Base-by-base conservation (phyloP, 2,113 vertebrate species). In the Neolamprologus sp. region DNA sequence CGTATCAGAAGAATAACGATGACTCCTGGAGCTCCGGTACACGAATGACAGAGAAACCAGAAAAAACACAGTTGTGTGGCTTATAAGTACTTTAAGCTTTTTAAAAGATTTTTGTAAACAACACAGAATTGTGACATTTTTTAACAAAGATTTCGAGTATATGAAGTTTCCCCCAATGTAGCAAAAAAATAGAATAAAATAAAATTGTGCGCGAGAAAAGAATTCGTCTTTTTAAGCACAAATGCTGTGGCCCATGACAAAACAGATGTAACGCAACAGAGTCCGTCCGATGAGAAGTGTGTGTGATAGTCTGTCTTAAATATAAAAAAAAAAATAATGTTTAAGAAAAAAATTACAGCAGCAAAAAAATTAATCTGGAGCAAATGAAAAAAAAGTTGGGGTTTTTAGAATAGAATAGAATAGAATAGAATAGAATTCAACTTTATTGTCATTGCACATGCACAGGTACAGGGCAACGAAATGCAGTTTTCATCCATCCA, bases 1-100 rank as follows among this genome's bases (percentile, higher is more conserved):
- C 2, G 28, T 37, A 13, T n/a, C 33, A 65, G 60, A 65, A 0
- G 17, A 63, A 11, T 63, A n/a, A n/a, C 4, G 0, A 0, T n/a
- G 60, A n/a, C 33, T 37, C 17, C 11, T 37, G 30, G 6, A 37
- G 60, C 17, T 65, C 60, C 0, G 17, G 1, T 65, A n/a, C 30
- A 63, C 0, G 30, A 35, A 63, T 12, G 9, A 35, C 0, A 63
- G 30, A 63, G 30, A n/a, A 63, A 63, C 60, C 60, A 65, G 60
- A 37, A 12, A n/a, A 37, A 37, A 7, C 60, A 65, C 10, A 65
- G 60, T 3, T 7, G 60, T 65, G 60, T 37, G 33, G 10, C 60
- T 65, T n/a, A 35, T n/a, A 65, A 65, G 30, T 37, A 37, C 10
- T n/a, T 65, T 35, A 65, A 65, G 30, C 60, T 7, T 65, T 65